Evolutionary conservation across 2,888 invertebrate genomes (phyloP).

Genomic region (Lasioglossum pauxillum): DNA sequence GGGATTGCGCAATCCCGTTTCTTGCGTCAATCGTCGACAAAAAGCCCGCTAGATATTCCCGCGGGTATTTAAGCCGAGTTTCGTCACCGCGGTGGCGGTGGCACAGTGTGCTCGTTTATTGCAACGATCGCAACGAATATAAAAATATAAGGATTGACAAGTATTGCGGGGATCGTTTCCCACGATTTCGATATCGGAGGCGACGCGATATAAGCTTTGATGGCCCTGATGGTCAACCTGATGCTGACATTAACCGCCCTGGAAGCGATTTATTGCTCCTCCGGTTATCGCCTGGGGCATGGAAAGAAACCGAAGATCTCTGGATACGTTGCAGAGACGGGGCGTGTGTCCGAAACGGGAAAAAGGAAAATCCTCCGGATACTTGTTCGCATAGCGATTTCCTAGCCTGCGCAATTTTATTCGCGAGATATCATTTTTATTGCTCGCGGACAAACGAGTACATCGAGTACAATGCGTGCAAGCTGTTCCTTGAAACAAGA

Average conservation of each 20-base stretch:
- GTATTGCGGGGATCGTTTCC: constrained; percentile 27
- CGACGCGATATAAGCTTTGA: constrained; percentile 32
- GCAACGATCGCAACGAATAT: constrained; percentile 24
- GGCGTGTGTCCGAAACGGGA: background rate
- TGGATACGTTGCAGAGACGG: background rate
- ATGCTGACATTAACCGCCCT: constrained; percentile 81
- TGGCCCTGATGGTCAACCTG: constrained; percentile 74
- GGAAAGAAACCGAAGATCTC: constrained; percentile 41
- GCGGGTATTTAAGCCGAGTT: constrained; percentile 27
- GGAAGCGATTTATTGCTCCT: constrained; percentile 80
- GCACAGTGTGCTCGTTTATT: background rate
- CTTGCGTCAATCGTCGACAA: constrained; percentile 17
- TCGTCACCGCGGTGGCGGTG: constrained; percentile 14
- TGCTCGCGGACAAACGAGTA: background rate
- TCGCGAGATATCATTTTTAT: background rate
- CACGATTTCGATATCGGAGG: constrained; percentile 49
- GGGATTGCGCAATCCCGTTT: constrained; percentile 33
- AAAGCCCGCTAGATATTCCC: constrained; percentile 36
- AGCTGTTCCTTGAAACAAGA: background rate
- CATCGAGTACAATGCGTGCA: background rate
- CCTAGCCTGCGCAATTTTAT: background rate
- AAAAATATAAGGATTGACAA: constrained; percentile 35
- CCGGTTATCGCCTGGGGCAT: constrained; percentile 72
- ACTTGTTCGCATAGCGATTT: background rate
- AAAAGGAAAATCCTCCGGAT: constrained; percentile 10